Evolutionary conservation across 1,140 invertebrate species (phyloP), one percentile per base, ranked within the genome.

Genomic region (Wiebesia pumilae): DNA sequence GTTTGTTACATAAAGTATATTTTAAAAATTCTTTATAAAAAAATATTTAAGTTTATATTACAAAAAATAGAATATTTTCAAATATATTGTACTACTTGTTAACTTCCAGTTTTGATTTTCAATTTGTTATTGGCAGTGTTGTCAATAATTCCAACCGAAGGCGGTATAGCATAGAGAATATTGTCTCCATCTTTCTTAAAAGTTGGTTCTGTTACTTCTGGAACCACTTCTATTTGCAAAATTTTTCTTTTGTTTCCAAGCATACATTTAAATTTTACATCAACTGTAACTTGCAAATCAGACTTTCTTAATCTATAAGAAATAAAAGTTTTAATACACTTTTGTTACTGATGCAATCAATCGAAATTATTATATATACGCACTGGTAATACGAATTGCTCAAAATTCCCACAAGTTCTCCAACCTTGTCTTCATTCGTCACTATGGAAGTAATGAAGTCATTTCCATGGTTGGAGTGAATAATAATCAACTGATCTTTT

Each of bases 391-490:
- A 97, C 90, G 96, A 94, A 86, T 96, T 96, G 85, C 95, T 95
- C 1, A 99, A 92, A 67, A 97, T 95, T 35, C 98, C 98, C 43
- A 99, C 95, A 27, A 99, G 94, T 94, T 99, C 99, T 1, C 98
- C 98, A 51, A 97, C 95, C 81, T 96, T 94, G 89, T 97, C 97
- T 82, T 96, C 95, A 81, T 95, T 95, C n/a, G 93, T 90, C 7
- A 91, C 91, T 35, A 93, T 92, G 10, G 94, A 95, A 88, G 99
- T 95, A 54, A 99, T 96, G 90, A 99, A 96, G 93, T 99, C 98
- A 92, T 99, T 98, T 33, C 97, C 97, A 40, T 96, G 96, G 87
- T 96, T 96, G 7, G 98, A 96, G 92, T 99, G 98, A 88, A 99
- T 95, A 19, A 98, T 96, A 83, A 98, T 95, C 80, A 99, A 95